Base-by-base conservation (phyloP, 2,888 invertebrate genomes). In the Drosophila eohydei region DNA sequence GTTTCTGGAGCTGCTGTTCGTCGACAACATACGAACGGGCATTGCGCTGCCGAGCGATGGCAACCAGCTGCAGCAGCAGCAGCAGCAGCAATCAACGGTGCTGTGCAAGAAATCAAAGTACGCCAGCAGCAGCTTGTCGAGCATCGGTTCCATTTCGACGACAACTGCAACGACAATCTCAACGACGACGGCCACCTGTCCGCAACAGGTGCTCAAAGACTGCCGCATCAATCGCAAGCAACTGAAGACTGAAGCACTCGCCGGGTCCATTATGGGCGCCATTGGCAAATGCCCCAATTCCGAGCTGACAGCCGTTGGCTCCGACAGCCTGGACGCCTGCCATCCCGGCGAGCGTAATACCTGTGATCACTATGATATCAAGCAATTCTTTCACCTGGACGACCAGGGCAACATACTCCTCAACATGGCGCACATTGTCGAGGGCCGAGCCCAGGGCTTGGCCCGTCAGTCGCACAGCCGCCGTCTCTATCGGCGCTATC, bases 361-460 rank as follows among this genome's bases (percentile, higher is more conserved):
- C 72, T 88, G 90, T 71, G 92, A 92, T 84, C 92, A 92, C 59
- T 92, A 91, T 51, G 92, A 92, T 66, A 91, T 92, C 61, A 91
- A 91, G 66, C 83, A 92, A 78, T 93, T 92, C 88, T 93, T 93
- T 81, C 93, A 91, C 55, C 91, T 93, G 57, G 92, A 92, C 78
- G 93, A 93, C 52, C 80, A 91, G 67, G 93, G 93, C 74, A 93
- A 91, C 82, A 93, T 93, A 41, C 72, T 92, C 79, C 65, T 93
- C 34, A 91, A 90, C 66, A 91, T 91, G 62, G 70, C 85, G 63
- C 93, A 93, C 74, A 91, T 93, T 30, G 79, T 81, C 2, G 93
- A 92, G 60, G 84, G 87, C 14, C 88, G 86, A 54, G 92, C 91
- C 0, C 80, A 80, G 63, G 92, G 91, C 1, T 66, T 87, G 41